Percentiles rank a stretch among this genome's conserved stretches.
These are phyloP conservation scores for Ichneumoninae sp. DNA, from an alignment of 2,888 invertebrate species.

Conservation along the genomic window DNA sequence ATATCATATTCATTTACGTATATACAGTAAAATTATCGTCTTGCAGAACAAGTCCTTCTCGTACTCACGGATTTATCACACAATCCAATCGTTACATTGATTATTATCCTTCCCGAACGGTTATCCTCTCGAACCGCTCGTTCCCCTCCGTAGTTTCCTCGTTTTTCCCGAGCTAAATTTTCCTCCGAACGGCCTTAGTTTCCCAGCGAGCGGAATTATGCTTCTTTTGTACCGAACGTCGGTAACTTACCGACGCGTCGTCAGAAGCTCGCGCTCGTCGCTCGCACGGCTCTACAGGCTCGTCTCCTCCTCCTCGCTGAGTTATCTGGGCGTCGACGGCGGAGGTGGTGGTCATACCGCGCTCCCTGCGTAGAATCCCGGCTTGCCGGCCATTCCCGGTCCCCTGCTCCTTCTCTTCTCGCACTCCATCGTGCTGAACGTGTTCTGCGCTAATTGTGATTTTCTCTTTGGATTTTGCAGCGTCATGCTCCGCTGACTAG, in stretches of 20 bases:
- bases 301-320: conserved; percentile 79
- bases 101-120: conserved; percentile 40
- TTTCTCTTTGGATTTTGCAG: conserved; percentile 82
- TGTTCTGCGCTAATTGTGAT: conserved; percentile 82
- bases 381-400: conserved; percentile 71
- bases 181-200: background rate
- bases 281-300: conserved; percentile 71
- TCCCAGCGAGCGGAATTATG: background rate
- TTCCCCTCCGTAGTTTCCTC: conserved; percentile 11
- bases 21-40: conserved; percentile 50
- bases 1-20: conserved; percentile 39
- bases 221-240: background rate
- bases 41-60: conserved; percentile 3
- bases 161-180: background rate
- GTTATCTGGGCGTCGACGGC: conserved; percentile 81
- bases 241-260: conserved; percentile 15
- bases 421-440: conserved; percentile 83
- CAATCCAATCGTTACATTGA: conserved; percentile 36
- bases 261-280: background rate
- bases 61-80: conserved; percentile 50
- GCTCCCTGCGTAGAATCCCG: conserved; percentile 81
- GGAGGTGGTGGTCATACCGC: conserved; percentile 84
- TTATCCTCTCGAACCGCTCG: background rate
- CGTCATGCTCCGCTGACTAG: conserved; percentile 83
- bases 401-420: conserved; percentile 78